Conservation (phyloP, 2,797 vertebrate species). For the Limnodromus scolopaceus region DNA sequence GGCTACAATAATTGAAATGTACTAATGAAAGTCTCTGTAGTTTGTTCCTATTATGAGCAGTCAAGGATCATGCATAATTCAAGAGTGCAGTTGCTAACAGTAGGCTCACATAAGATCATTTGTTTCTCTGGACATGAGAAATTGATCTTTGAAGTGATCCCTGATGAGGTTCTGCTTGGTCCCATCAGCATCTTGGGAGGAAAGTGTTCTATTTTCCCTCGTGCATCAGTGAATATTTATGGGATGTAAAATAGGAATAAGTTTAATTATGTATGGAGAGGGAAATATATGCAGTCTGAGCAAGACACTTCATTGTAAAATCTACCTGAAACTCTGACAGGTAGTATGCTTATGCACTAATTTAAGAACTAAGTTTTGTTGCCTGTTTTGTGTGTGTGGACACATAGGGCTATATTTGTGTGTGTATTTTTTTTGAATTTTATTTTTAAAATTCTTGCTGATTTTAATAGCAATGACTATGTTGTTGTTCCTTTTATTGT, state of each 20-base stretch:
- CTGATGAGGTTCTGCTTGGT: slow-evolving; percentile 30
- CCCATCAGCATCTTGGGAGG: neutral
- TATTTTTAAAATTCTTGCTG: neutral
- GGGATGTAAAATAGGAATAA: slow-evolving; percentile 24
- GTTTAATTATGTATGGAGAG: slow-evolving; percentile 63
- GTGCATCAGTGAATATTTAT: slow-evolving; percentile 63
- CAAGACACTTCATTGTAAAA: slow-evolving; percentile 12
- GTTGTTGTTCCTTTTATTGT: neutral
- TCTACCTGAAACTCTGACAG: neutral
- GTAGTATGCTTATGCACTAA: neutral
- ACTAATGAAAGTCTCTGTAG: slow-evolving; percentile 37
- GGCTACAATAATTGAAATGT: slow-evolving; percentile 31
- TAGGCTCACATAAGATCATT: slow-evolving; percentile 22
- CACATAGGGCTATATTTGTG: rapidly evolving
- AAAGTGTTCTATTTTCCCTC: slow-evolving; percentile 39
- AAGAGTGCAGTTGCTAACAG: neutral
- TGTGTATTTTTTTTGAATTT: neutral
- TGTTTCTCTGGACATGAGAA: slow-evolving; percentile 25
- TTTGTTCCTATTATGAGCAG: slow-evolving; percentile 44
- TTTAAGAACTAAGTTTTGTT: neutral
- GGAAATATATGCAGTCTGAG: neutral
- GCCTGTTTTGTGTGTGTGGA: neutral
- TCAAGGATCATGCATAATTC: slow-evolving; percentile 53
- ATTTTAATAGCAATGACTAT: neutral
- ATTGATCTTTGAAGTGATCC: slow-evolving; percentile 61